A percentile compares a stretch with the other conserved stretches of the same genome.
Conservation (phyloP, 2,113 vertebrate genomes). For the human region GRCh38 chr4:127946001-127946500, state of each 20-base stretch:
- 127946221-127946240: not conserved
- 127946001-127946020: too few species aligned
- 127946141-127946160: too few species aligned
- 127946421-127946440: not conserved
- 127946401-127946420: not conserved
- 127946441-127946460: not conserved
- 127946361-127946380: too few species aligned
- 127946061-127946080: too few species aligned
- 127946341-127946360: not conserved
- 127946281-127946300: constrained; percentile 42
- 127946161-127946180: too few species aligned
- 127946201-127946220: too few species aligned
- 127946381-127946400: not conserved
- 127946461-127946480: not conserved
- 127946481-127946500: not conserved
- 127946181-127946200: too few species aligned
- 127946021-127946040: too few species aligned
- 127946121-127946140: too few species aligned
- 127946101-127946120: too few species aligned
- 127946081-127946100: too few species aligned
- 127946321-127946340: not conserved
- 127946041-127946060: too few species aligned
- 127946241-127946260: not conserved
- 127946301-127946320: not conserved
- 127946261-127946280: not conserved